phyloP scores from a whole-genome alignment of 2,797 vertebrate genomes.

The Syndactyla subalaris region DNA sequence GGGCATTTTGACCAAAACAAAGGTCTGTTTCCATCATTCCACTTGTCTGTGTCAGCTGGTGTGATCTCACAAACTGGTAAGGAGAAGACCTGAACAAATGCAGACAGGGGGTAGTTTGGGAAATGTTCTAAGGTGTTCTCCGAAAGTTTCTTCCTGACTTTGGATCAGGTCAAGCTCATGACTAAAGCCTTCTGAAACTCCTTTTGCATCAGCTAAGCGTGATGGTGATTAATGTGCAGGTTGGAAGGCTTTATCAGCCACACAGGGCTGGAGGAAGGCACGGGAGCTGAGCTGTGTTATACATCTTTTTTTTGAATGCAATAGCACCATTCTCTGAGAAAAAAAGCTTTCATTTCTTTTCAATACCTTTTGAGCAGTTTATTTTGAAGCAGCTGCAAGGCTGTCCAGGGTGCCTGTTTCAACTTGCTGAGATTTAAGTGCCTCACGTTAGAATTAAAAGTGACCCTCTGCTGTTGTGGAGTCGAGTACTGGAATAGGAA shows the following conservation, averaged over 20 bases:
- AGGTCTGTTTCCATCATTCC: background rate
- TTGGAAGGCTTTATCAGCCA: background rate
- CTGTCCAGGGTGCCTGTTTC: conserved; percentile 5
- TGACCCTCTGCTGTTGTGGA: conserved; percentile 9
- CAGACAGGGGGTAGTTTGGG: background rate
- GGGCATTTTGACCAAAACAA: background rate
- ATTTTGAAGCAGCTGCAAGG: conserved; percentile 12
- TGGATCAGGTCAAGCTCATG: background rate
- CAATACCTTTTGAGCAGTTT: background rate
- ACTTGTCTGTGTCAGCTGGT: background rate
- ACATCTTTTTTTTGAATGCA: background rate
- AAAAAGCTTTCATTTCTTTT: background rate
- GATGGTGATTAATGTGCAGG: background rate
- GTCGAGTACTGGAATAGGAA: conserved; percentile 42
- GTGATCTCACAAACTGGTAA: rapidly evolving
- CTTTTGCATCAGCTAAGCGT: background rate
- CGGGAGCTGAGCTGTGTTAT: background rate
- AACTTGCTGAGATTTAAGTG: background rate
- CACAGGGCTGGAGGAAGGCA: background rate
- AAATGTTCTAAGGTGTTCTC: background rate
- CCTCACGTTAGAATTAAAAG: background rate
- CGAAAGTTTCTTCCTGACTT: background rate
- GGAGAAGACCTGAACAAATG: background rate
- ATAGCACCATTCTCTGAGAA: background rate
- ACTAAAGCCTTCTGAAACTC: background rate